Percentiles rank a stretch among this genome's conserved stretches.
These are phyloP conservation scores for Neotoma lepida DNA, from an alignment of 2,113 vertebrate genomes.

Conservation along the genomic window DNA sequence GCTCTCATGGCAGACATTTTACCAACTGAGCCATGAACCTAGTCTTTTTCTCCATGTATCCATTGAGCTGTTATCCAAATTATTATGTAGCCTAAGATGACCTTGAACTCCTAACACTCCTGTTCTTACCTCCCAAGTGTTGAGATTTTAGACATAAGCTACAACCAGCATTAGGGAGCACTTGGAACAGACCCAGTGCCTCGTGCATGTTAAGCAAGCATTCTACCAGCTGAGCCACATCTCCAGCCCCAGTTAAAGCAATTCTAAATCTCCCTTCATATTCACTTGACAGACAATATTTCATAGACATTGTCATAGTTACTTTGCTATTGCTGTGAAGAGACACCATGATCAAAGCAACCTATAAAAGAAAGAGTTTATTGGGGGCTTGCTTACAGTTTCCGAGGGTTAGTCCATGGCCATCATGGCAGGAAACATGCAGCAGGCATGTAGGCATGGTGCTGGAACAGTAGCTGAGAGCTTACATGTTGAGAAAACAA, in stretches of 20 bases:
- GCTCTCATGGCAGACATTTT: background rate
- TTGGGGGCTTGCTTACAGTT: background rate
- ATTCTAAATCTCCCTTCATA: background rate
- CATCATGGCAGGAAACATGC: background rate
- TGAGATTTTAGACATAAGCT: background rate
- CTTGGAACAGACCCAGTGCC: background rate
- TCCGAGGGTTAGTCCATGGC: background rate
- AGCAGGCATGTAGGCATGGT: background rate
- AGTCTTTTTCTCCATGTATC: background rate
- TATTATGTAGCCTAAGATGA: background rate
- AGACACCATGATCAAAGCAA: background rate
- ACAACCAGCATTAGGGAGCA: background rate
- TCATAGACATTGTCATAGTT: background rate
- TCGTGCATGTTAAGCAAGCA: background rate
- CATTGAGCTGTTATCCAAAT: background rate
- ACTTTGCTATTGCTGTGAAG: background rate
- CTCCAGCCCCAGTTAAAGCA: background rate
- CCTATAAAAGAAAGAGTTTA: background rate
- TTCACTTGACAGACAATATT: background rate
- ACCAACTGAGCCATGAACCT: background rate
- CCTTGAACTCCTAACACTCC: background rate
- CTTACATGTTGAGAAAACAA: background rate
- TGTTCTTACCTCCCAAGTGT: background rate
- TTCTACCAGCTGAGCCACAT: background rate
- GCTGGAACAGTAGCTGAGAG: background rate